Base-by-base conservation (phyloP, 2,113 vertebrate genomes). In the Sphyrna mokarran region DNA sequence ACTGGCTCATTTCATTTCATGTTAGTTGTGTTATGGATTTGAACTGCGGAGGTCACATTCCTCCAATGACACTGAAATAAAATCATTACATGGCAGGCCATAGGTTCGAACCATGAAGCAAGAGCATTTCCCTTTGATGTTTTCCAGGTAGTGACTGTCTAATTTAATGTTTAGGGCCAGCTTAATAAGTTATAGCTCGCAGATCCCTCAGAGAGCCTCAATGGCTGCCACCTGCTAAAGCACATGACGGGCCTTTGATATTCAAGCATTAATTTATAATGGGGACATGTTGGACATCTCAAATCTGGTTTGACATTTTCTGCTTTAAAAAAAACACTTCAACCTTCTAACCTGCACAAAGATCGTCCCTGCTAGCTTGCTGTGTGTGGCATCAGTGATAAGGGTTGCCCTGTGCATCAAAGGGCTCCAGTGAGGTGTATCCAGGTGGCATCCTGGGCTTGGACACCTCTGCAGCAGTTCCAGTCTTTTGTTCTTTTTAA, bases 1-100 rank as follows among this genome's bases (percentile, higher is more conserved):
- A 93, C 61, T 10, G 61, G 89, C 33, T 93, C 89, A 93, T 93
- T 93, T 66, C 61, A 66, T 37, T 93, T 93, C 89, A 93, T 93
- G 61, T 93, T 93, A 37, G 63, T 66, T 37, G 89, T 93, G 89
- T 93, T 93, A 93, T 37, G 61, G 63, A 93, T 93, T 93, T 93
- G 89, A 93, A 93, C 61, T 66, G 61, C 23, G n/a, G 16, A 63
- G 63, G 63, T 66, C 61, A 37, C 89, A 66, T 68, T 18, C 18
- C 89, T 68, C 89, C 89, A 37, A 93, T 68, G 89, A 63, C 89
- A 93, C 37, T 18, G 29, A 93, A n/a, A 61, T 22, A 66, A 93
- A 66, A 37, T 37, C 61, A 66, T 91, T 93, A 93, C 61, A 93
- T 10, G 33, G n/a, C n/a, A 66, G n/a, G 37, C 33, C 18, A 37